These are phyloP conservation scores for Notothenia rossii DNA, from an alignment of 2,113 vertebrate genomes.

Conservation along the genomic window DNA sequence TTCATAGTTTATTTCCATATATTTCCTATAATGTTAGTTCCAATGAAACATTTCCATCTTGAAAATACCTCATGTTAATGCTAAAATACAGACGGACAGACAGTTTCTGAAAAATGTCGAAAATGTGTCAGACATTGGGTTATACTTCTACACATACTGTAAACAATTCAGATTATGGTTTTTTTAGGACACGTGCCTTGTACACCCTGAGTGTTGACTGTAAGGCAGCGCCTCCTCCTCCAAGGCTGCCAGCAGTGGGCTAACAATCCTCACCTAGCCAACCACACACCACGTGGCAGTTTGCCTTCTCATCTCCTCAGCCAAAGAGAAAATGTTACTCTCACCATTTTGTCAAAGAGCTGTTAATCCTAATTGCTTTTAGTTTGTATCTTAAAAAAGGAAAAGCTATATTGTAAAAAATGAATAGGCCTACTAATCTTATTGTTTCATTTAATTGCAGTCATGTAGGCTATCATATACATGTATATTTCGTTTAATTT, in stretches of 20 bases:
- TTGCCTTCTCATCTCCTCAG: slow-evolving; percentile 23
- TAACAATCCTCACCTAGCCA: slow-evolving; percentile 35
- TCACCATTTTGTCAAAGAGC: neutral
- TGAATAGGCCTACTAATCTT: neutral
- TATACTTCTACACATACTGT: neutral
- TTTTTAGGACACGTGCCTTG: slow-evolving; percentile 8
- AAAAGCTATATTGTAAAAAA: neutral
- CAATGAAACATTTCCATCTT: neutral
- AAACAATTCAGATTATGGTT: neutral
- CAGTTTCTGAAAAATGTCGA: neutral
- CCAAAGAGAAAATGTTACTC: slow-evolving; percentile 17
- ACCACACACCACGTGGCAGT: slow-evolving; percentile 31
- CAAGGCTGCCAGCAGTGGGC: slow-evolving; percentile 27
- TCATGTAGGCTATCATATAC: neutral
- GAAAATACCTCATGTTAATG: neutral
- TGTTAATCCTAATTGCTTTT: neutral
- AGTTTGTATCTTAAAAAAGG: neutral
- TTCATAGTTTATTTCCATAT: neutral
- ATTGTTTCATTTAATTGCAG: neutral
- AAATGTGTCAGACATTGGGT: neutral
- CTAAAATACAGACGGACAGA: no score
- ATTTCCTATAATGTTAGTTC: neutral
- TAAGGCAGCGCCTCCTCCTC: slow-evolving; percentile 11
- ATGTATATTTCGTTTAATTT: neutral
- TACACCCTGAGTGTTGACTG: slow-evolving; percentile 21